These are phyloP conservation scores for Clarias magur DNA, from an alignment of 2,113 vertebrate species.

Conservation along the genomic window DNA sequence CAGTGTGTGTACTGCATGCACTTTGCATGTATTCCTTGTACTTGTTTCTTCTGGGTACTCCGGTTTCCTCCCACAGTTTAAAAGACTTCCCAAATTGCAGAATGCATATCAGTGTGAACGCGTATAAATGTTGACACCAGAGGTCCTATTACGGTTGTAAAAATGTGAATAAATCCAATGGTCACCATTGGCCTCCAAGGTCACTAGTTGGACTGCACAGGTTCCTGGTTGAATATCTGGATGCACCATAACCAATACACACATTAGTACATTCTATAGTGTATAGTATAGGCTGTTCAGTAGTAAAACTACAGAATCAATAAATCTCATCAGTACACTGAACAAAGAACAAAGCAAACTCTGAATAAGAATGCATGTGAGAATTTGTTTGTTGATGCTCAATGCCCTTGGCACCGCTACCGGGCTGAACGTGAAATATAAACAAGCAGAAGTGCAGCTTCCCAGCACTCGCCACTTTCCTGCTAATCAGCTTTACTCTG, in stretches of 20 bases:
- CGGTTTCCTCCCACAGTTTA: too few species aligned
- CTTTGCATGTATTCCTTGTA: too few species aligned
- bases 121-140: too few species aligned
- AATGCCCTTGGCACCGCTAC: neutral
- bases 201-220: too few species aligned
- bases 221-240: too few species aligned
- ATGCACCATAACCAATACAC: neutral
- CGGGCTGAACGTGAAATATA: neutral
- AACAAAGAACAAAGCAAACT: neutral
- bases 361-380: neutral
- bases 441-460: slow-evolving; percentile 17
- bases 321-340: slow-evolving; percentile 1
- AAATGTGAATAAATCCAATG: too few species aligned
- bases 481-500: slow-evolving; percentile 17
- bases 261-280: neutral
- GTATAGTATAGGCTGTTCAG: neutral
- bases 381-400: neutral
- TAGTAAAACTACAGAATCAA: neutral
- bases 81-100: too few species aligned
- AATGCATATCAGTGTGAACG: too few species aligned
- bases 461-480: neutral
- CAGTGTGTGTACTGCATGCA: too few species aligned
- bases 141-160: too few species aligned
- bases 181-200: too few species aligned
- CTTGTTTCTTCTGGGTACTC: too few species aligned